Base-by-base conservation (phyloP, 2,888 invertebrate genomes). In the Eucera pruinosa region DNA sequence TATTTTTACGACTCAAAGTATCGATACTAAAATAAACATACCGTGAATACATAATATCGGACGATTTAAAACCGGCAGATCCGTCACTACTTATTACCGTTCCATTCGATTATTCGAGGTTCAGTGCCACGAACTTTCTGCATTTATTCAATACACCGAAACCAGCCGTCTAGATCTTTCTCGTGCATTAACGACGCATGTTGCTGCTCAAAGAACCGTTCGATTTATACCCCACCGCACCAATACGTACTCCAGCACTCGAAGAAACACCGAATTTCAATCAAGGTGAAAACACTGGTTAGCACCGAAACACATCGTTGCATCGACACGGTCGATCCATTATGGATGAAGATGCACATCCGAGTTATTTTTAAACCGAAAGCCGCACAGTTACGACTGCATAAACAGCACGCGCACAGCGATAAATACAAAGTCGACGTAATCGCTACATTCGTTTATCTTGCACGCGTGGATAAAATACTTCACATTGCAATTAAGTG, bases 61-160 rank as follows among this genome's bases (percentile, higher is more conserved):
- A 15, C 39, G 50, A 39, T 13, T 20, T 2, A 15, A 33, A 11
- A 33, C n/a, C 20, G 20, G 25, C 7, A 15, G 6, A 48, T 39
- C 33, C 43, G 27, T 57, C 11, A 41, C 43, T 39, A 1, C 50
- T 62, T 57, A 68, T 62, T 67, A 61, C 36, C 48, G 20, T 30
- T 45, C 13, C 30, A 20, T 23, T 33, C 66, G 7, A 61, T 61
- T 66, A 36, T 60, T 74, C 57, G 36, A 27, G 62, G 57, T 45
- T 69, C 64, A 65, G 60, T 66, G 66, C 54, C 66, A 39, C 55
- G 25, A 74, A 74, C 69, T 33, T 30, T n/a, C 11, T n/a, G 30
- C 36, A 45, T 67, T 50, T 52, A 33, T 52, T 68, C 36, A 60
- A 43, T 47, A 18, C 45, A 45, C 4, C 20, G 41, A 50, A 45